phyloP scores from a whole-genome alignment of 1,140 invertebrate genomes.

The Drosophila azteca region DNA sequence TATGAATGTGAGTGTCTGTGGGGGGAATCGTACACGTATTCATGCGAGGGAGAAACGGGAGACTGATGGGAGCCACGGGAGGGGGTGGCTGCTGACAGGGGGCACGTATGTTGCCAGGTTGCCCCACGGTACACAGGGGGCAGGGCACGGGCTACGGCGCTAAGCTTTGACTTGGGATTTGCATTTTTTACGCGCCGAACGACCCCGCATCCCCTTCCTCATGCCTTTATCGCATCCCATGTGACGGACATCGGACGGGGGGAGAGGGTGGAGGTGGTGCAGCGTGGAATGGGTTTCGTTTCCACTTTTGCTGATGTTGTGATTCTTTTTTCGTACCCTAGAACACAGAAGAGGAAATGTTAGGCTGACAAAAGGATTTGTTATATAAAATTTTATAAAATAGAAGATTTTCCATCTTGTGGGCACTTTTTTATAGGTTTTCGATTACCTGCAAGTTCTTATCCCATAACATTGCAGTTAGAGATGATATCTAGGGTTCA shows the following conservation, averaged over 20 bases:
- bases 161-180: slow-evolving; percentile 82
- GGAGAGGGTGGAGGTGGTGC: not conserved
- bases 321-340: slow-evolving; percentile 51
- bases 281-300: slow-evolving; percentile 37
- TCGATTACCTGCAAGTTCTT: too few species aligned
- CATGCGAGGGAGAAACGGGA: not conserved
- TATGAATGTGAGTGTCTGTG: slow-evolving; percentile 29
- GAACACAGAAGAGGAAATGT: too few species aligned
- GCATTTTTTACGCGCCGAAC: slow-evolving; percentile 74
- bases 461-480: too few species aligned
- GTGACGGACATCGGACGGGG: not conserved
- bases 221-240: not conserved
- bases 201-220: slow-evolving; percentile 35
- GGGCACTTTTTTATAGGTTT: too few species aligned
- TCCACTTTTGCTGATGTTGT: slow-evolving; percentile 75
- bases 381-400: too few species aligned
- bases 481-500: too few species aligned
- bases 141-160: slow-evolving; percentile 48
- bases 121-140: slow-evolving; percentile 32
- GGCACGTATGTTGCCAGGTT: slow-evolving; percentile 65
- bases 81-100: not conserved
- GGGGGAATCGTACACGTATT: too few species aligned
- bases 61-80: too few species aligned
- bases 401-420: too few species aligned
- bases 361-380: too few species aligned